Evolutionary conservation across 1,140 invertebrate species (phyloP), one percentile per base, ranked within the genome.

Genomic region (Coptotermes formosanus): DNA sequence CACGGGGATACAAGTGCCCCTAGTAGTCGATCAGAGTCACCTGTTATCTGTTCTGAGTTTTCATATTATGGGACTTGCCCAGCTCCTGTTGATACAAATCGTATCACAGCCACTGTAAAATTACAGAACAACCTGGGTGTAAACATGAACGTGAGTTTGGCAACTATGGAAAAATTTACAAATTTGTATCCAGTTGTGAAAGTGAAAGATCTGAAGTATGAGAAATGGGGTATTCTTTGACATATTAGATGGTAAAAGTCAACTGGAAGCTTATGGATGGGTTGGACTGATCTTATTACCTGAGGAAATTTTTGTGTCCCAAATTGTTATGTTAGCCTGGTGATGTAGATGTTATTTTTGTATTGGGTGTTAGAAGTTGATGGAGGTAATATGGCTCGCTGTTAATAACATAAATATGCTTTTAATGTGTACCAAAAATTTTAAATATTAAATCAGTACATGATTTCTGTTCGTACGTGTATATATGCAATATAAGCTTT

Each of bases 191-290:
- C 83, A 23, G 52, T 84, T 48, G 83, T 84, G 0, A 23, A 52
- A 32, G 44, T 84, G 44, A 84, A 84, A 84, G 83, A 84, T 55
- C 11, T 84, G 23, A 84, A 32, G 30, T 30, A 75, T 30, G 64
- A 75, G 25, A 75, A 75, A 30, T 75, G 64, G 64, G 64, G 59
- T n/a, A 14, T 64, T n/a, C 64, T 75, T 30, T 75, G 64, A 75
- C 64, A 75, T 14, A 3, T 55, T 55, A 21, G 52, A 55, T 1
- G 19, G 14, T 12, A 55, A 55, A 19, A 4, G 21, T 55, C 3
- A 19, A 4, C 19, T 55, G 19, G 6, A 19, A 55, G 52, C 52
- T 55, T 55, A 1, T 55, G 52, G 52, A 55, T 21, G 19, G 21
- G 52, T 55, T 55, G 52, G 52, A 16, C 19, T 55, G 52, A 55